Base-by-base conservation (phyloP, 2,888 invertebrate species). In the Anticlea derivata region DNA sequence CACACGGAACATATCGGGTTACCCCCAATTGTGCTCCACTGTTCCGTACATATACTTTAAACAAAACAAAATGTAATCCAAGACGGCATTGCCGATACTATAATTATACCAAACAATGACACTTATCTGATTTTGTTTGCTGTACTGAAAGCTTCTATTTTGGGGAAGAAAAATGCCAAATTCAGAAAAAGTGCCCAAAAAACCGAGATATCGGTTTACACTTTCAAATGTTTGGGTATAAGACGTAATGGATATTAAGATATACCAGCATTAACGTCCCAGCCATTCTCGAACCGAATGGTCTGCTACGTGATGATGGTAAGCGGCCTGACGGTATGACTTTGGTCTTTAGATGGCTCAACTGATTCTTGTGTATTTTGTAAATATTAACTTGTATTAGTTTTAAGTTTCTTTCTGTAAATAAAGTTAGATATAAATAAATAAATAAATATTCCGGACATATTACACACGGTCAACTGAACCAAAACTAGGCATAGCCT, bases 31-130 rank as follows among this genome's bases (percentile, higher is more conserved):
- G 75, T 77, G 50, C 44, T 51, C 29, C 24, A 50, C 12, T 77
- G 53, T 47, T 50, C 39, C 26, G 50, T 53, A 60, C 66, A 80
- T 81, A 80, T 79, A 78, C 80, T 80, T 78, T 13, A 22, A 52
- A 46, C 37, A 52, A 46, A 51, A 79, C 71, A 71, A 66, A 53
- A 34, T 47, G 83, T 68, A 83, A 84, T 51, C 29, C 50, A 70
- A 85, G 63, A 69, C 61, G 57, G 60, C 33, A 33, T 41, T 39
- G 62, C 45, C 75, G 79, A 81, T 83, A 80, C 75, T 68, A 78
- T 84, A 85, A 85, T 84, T 83, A 80, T 61, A 61, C 58, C 76
- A 82, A 84, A 85, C 83, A 85, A 83, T 77, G 76, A 65, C 70
- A 73, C 71, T 62, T 78, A 82, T 81, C 79, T 63, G 73, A 72